phyloP scores from a whole-genome alignment of 2,888 invertebrate genomes.

The Pristionchus arcanus region DNA sequence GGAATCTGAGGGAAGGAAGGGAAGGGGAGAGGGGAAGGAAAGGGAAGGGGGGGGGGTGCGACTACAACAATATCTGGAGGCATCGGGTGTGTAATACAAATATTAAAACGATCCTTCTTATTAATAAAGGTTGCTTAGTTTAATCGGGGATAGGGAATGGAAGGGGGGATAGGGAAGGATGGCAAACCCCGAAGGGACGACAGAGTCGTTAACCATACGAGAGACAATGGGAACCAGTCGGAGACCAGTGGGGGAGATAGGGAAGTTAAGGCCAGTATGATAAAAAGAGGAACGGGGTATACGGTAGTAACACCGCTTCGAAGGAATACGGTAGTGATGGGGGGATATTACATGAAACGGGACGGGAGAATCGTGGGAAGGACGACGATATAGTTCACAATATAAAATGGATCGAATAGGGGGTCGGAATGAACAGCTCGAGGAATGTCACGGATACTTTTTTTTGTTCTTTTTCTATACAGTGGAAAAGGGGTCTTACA shows the following conservation, averaged over 20 bases:
- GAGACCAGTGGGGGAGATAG: background rate
- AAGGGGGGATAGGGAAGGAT: background rate
- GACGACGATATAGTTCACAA: constrained; percentile 18
- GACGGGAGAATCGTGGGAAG: constrained; percentile 16
- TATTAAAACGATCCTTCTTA: constrained; percentile 38
- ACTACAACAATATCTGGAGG: constrained; percentile 36
- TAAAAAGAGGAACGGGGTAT: constrained; percentile 37
- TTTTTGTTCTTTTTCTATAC: background rate
- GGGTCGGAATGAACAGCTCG: background rate
- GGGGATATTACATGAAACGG: constrained; percentile 30
- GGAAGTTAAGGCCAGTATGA: background rate
- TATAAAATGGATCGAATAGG: background rate
- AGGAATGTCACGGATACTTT: constrained; percentile 30
- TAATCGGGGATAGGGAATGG: background rate
- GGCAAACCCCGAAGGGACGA: background rate
- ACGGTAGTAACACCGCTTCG: constrained; percentile 34
- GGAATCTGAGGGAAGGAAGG: background rate
- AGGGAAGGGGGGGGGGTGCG: background rate
- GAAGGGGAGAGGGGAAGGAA: background rate
- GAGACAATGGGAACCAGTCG: background rate
- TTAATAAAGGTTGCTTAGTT: background rate
- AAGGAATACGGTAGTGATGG: background rate
- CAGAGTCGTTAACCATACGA: background rate
- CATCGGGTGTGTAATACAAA: background rate
- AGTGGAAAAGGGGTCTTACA: background rate